Conservation (phyloP, 2,888 invertebrate species). For the Campopleginae sp. region DNA sequence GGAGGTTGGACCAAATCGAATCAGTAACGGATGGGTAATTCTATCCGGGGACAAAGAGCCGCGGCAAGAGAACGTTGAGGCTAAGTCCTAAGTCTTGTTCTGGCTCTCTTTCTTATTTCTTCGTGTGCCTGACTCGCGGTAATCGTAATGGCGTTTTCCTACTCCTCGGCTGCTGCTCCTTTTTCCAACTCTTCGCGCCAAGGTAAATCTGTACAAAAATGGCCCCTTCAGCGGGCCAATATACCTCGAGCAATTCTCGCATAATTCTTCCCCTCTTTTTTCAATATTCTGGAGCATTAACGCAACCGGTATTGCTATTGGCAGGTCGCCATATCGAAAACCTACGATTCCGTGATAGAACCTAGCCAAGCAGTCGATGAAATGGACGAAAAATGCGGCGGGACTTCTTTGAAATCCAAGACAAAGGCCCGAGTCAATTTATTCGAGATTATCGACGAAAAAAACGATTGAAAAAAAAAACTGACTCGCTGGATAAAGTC, state of each 20-base stretch:
- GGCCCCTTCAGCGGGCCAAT: conserved; percentile 8
- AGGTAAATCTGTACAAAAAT: conserved; percentile 18
- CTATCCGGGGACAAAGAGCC: conserved; percentile 71
- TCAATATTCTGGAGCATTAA: neutral
- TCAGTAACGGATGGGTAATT: conserved; percentile 76
- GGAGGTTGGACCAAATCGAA: conserved; percentile 73
- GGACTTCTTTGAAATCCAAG: neutral
- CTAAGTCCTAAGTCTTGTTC: conserved; percentile 42
- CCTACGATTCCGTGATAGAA: neutral
- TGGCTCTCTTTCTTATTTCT: conserved; percentile 28
- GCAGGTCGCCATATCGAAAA: neutral
- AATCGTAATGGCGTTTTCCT: conserved; percentile 57
- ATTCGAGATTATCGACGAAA: neutral
- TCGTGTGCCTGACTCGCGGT: neutral
- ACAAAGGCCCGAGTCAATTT: neutral
- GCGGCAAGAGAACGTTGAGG: conserved; percentile 39
- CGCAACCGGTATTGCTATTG: neutral
- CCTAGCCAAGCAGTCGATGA: neutral
- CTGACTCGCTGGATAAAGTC: neutral
- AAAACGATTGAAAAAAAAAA: neutral
- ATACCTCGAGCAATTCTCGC: conserved; percentile 24
- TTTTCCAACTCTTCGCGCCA: conserved; percentile 23
- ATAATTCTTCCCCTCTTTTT: neutral
- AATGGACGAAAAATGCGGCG: neutral
- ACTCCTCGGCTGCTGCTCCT: conserved; percentile 18